A percentile compares a stretch with the other conserved stretches of the same genome.
Evolutionary conservation across 2,113 vertebrate species (phyloP).

Genomic region (Cnemophilus loriae): DNA sequence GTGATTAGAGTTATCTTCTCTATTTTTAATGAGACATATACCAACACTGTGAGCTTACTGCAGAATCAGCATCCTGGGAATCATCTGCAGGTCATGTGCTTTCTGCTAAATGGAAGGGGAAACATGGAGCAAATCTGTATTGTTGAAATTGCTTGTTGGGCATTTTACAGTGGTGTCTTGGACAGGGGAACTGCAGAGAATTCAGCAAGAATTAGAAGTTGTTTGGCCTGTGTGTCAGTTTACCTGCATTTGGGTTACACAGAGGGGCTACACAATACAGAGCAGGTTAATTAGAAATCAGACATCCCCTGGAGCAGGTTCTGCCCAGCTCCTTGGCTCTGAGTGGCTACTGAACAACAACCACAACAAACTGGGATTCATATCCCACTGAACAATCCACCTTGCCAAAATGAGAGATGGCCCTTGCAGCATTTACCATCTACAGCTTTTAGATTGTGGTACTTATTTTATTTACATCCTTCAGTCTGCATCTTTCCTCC

Average conservation of each 20-base stretch:
- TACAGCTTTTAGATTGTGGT: not conserved
- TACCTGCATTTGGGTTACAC: not conserved
- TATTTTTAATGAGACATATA: slow-evolving; percentile 8
- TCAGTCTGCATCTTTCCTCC: not conserved
- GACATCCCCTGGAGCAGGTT: not conserved
- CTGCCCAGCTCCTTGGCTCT: not conserved
- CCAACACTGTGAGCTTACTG: not conserved
- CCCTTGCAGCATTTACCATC: not conserved
- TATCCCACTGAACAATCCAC: not conserved
- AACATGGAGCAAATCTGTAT: not conserved
- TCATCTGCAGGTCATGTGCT: not conserved
- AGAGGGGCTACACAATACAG: not conserved
- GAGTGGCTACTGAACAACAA: not conserved
- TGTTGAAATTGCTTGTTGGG: not conserved
- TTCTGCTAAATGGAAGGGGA: not conserved
- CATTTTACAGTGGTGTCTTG: not conserved
- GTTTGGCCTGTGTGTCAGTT: not conserved
- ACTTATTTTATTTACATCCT: not conserved
- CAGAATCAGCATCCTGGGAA: not conserved
- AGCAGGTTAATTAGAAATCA: not conserved
- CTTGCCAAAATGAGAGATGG: not conserved
- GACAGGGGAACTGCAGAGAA: not conserved
- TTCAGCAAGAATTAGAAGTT: not conserved
- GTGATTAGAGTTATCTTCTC: not conserved
- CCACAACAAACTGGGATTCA: not conserved